Evolutionary conservation across 2,888 invertebrate species (phyloP), one percentile per base, ranked within the genome.

Genomic region (Glomeris marginata): DNA sequence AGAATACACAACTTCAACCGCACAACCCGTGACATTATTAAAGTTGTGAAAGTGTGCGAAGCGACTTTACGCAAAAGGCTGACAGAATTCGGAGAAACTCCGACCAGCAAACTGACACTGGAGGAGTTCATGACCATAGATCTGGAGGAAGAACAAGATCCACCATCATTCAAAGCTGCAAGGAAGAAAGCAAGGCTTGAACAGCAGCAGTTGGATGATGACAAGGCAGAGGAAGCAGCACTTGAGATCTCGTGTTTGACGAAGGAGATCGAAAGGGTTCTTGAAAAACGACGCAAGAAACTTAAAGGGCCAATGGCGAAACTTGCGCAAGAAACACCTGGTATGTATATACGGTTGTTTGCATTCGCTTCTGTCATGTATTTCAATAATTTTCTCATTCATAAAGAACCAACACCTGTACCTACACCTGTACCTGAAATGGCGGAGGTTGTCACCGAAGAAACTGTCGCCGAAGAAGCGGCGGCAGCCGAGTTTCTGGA

Each of bases 121-220:
- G 94, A 97, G 59, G 95, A 98, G 71, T 98, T 98, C 65, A 85
- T 92, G 80, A 84, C 83, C 0, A 87, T 97, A 1, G 95, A 98
- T 65, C 70, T 98, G 58, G 94, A 95, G 64, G 88, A 91, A 59
- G 92, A 92, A 62, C 88, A 90, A 66, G 95, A 95, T 68, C 91
- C 95, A 8, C 95, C 95, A 0, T 85, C 90, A 1, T 97, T 91
- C 64, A 88, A 87, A 66, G 84, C 82, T 1, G 88, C 91, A 0
- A 76, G 92, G 49, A 81, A 83, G 62, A 84, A 84, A 61, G 91
- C 52, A 36, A 53, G 54, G 34, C 4, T 47, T 11, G 45, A 49
- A 40, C 47, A 43, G 4, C 50, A 40, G 40, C 15, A 38, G 40
- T 6, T 15, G 8, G 40, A 38, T 6, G 18, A 38, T 5, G 15